Conservation (phyloP, 2,797 vertebrate species). For the Trachops cirrhosus region DNA sequence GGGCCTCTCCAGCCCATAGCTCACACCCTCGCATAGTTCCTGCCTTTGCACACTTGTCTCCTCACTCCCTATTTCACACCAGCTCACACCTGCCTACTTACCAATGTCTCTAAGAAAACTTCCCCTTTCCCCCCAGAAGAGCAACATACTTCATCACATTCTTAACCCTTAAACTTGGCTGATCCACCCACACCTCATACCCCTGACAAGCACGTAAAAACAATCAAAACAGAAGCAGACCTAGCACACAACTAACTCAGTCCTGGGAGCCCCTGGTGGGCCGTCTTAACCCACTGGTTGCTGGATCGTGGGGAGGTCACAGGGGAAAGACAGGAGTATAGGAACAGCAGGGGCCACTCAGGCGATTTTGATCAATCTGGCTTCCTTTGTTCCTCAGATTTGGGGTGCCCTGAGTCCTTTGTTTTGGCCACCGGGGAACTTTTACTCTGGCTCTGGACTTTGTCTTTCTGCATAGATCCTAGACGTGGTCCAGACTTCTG, state of each 20-base stretch:
- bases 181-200: background rate
- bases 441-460: background rate
- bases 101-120: background rate
- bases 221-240: background rate
- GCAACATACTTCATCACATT: background rate
- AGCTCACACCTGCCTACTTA: background rate
- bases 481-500: background rate
- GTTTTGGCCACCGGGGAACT: background rate
- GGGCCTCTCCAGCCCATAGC: background rate
- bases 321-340: background rate
- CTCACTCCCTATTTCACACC: background rate
- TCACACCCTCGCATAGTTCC: background rate
- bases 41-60: background rate
- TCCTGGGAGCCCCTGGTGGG: background rate
- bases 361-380: background rate
- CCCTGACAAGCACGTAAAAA: background rate
- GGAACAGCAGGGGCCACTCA: rapidly evolving
- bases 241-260: too few species aligned
- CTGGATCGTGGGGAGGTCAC: background rate
- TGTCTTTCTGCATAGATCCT: background rate
- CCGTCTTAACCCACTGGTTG: background rate
- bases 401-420: background rate
- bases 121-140: background rate
- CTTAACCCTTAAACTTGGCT: background rate
- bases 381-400: background rate